These are phyloP conservation scores for Conchocele bisecta DNA, from an alignment of 2,888 invertebrate species.

Conservation along the genomic window DNA sequence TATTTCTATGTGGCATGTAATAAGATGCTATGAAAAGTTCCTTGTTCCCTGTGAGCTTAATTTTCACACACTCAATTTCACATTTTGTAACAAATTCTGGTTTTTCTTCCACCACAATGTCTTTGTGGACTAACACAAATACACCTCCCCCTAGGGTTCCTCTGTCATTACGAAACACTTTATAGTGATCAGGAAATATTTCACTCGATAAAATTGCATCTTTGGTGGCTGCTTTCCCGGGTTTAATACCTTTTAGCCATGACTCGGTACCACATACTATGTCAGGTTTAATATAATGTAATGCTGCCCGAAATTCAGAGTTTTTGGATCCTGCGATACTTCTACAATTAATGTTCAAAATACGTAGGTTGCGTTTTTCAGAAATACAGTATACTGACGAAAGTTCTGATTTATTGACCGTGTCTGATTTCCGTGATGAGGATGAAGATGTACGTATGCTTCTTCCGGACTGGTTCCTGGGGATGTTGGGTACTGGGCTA, in stretches of 20 bases:
- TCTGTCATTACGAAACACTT: conserved; percentile 38
- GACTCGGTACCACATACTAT: conserved; percentile 53
- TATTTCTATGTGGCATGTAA: conserved; percentile 41
- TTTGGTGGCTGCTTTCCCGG: conserved; percentile 26
- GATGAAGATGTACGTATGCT: too few species aligned
- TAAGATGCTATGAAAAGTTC: conserved; percentile 26
- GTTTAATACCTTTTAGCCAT: conserved; percentile 48
- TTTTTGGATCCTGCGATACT: conserved; percentile 28
- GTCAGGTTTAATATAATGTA: conserved; percentile 44
- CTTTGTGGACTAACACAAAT: conserved; percentile 35
- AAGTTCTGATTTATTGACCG: too few species aligned
- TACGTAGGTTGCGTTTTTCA: conserved; percentile 34
- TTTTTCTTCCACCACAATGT: conserved; percentile 32
- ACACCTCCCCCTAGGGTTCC: conserved; percentile 38
- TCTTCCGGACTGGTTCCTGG: too few species aligned
- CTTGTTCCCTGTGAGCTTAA: conserved; percentile 34
- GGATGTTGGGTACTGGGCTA: too few species aligned
- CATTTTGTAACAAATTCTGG: conserved; percentile 38
- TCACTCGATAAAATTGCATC: conserved; percentile 30
- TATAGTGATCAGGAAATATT: conserved; percentile 38
- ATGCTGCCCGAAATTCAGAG: conserved; percentile 27
- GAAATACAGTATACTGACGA: conserved; percentile 17
- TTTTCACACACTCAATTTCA: conserved; percentile 44
- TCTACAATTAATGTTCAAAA: conserved; percentile 41
- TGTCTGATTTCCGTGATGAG: too few species aligned